These are phyloP conservation scores for Sebastes miniatus DNA, from an alignment of 2,797 vertebrate species.

Conservation along the genomic window DNA sequence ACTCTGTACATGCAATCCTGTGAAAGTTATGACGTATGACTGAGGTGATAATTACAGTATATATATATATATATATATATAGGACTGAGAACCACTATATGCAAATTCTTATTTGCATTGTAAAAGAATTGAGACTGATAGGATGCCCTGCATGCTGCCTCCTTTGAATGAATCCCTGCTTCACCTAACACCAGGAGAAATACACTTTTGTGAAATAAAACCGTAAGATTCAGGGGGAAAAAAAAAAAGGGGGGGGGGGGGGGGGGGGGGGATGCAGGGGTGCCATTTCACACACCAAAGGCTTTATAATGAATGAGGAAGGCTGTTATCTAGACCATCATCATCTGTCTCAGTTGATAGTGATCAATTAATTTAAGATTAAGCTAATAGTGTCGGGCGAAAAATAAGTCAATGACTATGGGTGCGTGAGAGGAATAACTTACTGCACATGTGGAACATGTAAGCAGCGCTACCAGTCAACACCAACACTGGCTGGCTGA, in stretches of 20 bases:
- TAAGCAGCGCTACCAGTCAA: not conserved
- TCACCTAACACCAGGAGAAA: not conserved
- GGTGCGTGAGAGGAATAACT: not conserved
- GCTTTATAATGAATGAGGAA: not conserved
- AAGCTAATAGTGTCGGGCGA: not conserved
- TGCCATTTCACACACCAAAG: not conserved
- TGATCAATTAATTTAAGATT: not conserved
- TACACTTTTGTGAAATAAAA: not conserved
- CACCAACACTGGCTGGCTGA: too few relatives aligned
- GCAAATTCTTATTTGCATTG: constrained; percentile 8
- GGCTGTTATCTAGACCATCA: not conserved
- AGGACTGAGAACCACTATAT: not conserved
- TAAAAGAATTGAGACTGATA: not conserved
- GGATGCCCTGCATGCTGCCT: not conserved
- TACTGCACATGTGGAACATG: not conserved
- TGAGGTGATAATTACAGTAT: not conserved
- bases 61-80: too few relatives aligned
- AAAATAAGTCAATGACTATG: not conserved
- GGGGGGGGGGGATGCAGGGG: too few relatives aligned
- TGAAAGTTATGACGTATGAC: not conserved
- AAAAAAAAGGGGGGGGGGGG: fast-evolving
- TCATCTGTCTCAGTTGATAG: not conserved
- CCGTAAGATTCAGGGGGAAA: not conserved
- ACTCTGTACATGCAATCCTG: not conserved
- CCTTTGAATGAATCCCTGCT: not conserved